Conservation (phyloP, 2,113 vertebrate genomes). For the Sitta europaea region DNA sequence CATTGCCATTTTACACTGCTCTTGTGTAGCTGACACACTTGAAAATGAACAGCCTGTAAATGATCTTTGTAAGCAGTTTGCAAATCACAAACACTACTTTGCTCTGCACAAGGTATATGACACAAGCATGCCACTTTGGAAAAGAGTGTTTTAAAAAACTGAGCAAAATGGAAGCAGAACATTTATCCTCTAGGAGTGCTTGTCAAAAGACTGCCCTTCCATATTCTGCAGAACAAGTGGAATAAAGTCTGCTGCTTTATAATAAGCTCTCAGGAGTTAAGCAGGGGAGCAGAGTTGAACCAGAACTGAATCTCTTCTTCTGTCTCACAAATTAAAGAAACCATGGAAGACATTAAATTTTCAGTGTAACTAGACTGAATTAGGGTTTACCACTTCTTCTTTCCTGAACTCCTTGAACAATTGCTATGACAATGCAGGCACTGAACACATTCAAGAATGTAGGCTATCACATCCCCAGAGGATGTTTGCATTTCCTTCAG, state of each 20-base stretch:
- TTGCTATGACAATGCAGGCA: not conserved
- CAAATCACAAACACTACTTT: not conserved
- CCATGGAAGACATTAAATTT: not conserved
- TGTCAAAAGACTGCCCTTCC: not conserved
- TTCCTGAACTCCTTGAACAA: not conserved
- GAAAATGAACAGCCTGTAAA: not conserved
- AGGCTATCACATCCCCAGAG: not conserved
- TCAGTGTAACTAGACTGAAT: not conserved
- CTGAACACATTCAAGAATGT: not conserved
- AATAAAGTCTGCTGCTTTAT: not conserved
- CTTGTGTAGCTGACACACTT: not conserved
- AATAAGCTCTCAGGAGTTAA: not conserved
- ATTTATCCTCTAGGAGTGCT: not conserved
- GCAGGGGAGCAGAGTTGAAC: not conserved
- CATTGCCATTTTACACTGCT: not conserved
- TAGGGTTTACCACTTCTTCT: not conserved
- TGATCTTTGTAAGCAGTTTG: not conserved
- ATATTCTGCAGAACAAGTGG: not conserved
- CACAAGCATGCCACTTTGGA: not conserved
- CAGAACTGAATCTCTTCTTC: not conserved
- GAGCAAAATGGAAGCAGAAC: not conserved
- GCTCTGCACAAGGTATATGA: not conserved
- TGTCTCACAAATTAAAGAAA: not conserved
- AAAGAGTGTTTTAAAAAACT: not conserved
- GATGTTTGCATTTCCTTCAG: not conserved